Evolutionary conservation across 2,797 vertebrate genomes (phyloP).

Genomic region (Acanthornis magna): DNA sequence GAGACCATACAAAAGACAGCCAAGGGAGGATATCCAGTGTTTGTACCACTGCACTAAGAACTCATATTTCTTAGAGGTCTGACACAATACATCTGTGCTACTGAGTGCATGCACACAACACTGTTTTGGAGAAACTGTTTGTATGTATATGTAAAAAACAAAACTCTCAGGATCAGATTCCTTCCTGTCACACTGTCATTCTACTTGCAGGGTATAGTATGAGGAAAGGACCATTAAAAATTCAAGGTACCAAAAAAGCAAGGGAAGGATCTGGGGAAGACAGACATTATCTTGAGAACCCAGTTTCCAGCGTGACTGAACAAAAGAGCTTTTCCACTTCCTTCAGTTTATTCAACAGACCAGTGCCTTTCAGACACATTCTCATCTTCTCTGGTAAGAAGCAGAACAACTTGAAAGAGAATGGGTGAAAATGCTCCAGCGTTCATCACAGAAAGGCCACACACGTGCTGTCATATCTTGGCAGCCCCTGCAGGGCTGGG

Average conservation of each 20-base stretch:
- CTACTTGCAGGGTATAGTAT: not conserved
- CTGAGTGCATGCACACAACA: not conserved
- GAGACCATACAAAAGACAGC: not conserved
- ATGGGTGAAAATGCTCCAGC: not conserved
- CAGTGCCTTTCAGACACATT: not conserved
- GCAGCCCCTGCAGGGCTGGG: not conserved
- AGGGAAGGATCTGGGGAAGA: not conserved
- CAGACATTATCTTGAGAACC: not conserved
- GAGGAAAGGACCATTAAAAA: not conserved
- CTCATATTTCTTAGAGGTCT: not conserved
- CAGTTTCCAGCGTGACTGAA: not conserved
- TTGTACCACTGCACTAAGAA: not conserved
- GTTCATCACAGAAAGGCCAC: not conserved
- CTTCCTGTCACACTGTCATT: not conserved
- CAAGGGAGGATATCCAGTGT: not conserved
- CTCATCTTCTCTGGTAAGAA: not conserved
- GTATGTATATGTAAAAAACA: not conserved
- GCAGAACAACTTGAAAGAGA: not conserved
- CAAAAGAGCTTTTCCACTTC: not conserved
- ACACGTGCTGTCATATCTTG: not conserved
- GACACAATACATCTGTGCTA: not conserved
- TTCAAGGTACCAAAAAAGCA: not conserved
- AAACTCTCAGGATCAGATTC: not conserved
- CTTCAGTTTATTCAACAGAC: not conserved
- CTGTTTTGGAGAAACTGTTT: not conserved